Percentiles rank a stretch among this genome's conserved stretches.
These are phyloP conservation scores for Elachura formosa DNA, from an alignment of 2,113 vertebrate genomes.

Conservation along the genomic window DNA sequence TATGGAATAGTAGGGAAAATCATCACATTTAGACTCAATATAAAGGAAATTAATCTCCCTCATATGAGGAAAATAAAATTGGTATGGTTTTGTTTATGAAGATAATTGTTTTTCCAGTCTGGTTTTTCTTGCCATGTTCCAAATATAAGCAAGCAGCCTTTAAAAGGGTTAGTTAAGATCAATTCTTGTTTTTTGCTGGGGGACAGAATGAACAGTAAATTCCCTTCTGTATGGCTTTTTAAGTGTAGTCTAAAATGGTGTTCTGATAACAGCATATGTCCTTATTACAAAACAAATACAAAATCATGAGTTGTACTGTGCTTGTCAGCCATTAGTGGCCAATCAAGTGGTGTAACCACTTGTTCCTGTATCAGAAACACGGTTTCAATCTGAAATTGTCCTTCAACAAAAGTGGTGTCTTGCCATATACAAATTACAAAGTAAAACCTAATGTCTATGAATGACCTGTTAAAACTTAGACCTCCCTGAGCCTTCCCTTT, in stretches of 20 bases:
- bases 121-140: neutral
- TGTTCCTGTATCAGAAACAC: neutral
- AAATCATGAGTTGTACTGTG: neutral
- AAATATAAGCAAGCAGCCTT: neutral
- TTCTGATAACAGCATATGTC: neutral
- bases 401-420: neutral
- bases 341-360: neutral
- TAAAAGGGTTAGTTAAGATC: slow-evolving; percentile 21
- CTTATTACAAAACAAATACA: neutral
- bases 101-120: neutral
- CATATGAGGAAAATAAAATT: neutral
- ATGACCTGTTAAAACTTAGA: neutral
- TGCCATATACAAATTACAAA: neutral
- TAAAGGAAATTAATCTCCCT: slow-evolving; percentile 22
- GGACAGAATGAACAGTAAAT: neutral
- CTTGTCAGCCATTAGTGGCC: neutral
- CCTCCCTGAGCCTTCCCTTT: neutral
- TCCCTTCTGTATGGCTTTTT: neutral
- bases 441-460: neutral
- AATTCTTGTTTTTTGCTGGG: neutral
- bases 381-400: neutral
- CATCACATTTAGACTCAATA: neutral
- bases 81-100: neutral
- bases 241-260: neutral
- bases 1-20: slow-evolving; percentile 2